phyloP scores from a whole-genome alignment of 2,888 invertebrate species.

The Belgica antarctica region DNA sequence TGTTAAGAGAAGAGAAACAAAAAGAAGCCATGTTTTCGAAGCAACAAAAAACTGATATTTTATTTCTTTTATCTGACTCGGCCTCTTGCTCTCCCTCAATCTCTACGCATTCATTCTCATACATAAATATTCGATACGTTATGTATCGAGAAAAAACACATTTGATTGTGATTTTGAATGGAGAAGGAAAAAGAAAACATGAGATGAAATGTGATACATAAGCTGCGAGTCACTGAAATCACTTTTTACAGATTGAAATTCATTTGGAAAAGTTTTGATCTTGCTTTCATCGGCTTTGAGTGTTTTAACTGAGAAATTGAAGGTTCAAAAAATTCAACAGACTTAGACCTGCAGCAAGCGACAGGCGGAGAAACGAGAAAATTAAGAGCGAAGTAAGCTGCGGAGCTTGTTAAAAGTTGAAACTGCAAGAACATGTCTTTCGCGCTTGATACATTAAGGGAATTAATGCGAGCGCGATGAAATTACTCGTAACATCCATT shows the following conservation, averaged over 20 bases:
- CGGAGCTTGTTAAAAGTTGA: neutral
- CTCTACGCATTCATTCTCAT: constrained; percentile 7
- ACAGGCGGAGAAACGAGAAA: neutral
- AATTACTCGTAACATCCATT: neutral
- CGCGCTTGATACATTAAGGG: neutral
- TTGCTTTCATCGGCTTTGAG: too few species aligned
- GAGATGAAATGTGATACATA: constrained; percentile 42
- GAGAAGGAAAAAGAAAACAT: too few species aligned
- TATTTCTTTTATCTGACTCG: constrained; percentile 39
- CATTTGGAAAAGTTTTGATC: too few species aligned
- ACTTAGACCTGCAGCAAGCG: neutral
- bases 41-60: constrained; percentile 36
- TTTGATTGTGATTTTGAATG: too few species aligned
- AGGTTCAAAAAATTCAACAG: neutral
- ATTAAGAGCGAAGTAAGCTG: neutral
- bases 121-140: constrained; percentile 2
- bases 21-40: constrained; percentile 42
- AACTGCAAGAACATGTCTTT: neutral
- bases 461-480: neutral
- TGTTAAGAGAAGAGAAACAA: neutral
- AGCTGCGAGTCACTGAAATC: neutral
- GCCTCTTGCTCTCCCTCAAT: neutral
- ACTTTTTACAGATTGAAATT: too few species aligned
- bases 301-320: neutral
- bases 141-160: neutral